Evolutionary conservation across 2,888 invertebrate genomes (phyloP).

Genomic region (Altica lythri): DNA sequence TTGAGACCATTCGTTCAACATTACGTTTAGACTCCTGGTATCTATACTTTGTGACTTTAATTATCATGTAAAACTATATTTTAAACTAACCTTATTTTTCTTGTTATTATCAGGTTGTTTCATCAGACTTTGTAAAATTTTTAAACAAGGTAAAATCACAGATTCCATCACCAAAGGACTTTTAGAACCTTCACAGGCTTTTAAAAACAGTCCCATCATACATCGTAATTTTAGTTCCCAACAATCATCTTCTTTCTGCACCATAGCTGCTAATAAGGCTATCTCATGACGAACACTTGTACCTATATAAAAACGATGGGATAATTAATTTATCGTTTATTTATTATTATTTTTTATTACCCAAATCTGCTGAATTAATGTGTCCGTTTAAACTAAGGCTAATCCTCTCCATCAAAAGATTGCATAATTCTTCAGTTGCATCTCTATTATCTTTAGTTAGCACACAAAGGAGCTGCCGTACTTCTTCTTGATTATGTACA

Average conservation of each 20-base stretch:
- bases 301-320: slow-evolving; percentile 70
- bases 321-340: not conserved
- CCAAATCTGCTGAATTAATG: slow-evolving; percentile 72
- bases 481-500: slow-evolving; percentile 81
- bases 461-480: slow-evolving; percentile 84
- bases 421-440: slow-evolving; percentile 83
- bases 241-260: slow-evolving; percentile 91
- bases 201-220: slow-evolving; percentile 85
- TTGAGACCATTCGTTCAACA: too few relatives aligned
- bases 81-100: slow-evolving; percentile 31
- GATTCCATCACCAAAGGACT: slow-evolving; percentile 89
- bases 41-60: too few relatives aligned
- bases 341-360: slow-evolving; percentile 11
- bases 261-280: slow-evolving; percentile 81
- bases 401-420: slow-evolving; percentile 80
- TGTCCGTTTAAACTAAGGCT: slow-evolving; percentile 76
- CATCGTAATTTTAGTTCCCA: slow-evolving; percentile 92
- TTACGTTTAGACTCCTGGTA: too few relatives aligned
- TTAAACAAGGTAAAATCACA: slow-evolving; percentile 89
- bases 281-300: slow-evolving; percentile 88
- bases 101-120: slow-evolving; percentile 63
- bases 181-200: slow-evolving; percentile 74
- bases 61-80: not conserved
- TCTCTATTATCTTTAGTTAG: slow-evolving; percentile 84
- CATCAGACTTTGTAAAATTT: slow-evolving; percentile 85